Base-by-base conservation (phyloP, 2,888 invertebrate species). In the Dicycla oo region DNA sequence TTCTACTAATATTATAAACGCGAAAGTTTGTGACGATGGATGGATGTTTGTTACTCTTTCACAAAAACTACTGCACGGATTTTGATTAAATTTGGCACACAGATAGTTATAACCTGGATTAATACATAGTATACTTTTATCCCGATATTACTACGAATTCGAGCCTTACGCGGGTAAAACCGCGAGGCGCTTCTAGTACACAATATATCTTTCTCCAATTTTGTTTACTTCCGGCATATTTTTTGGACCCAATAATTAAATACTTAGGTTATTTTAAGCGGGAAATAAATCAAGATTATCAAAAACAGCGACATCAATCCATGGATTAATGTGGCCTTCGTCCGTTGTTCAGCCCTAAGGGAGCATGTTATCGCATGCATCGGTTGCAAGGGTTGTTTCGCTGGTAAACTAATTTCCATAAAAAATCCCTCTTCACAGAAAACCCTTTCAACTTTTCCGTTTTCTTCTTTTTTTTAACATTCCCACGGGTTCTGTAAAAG, bases 221-320 rank as follows among this genome's bases (percentile, higher is more conserved):
- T 49, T 49, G 4, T 49, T 11, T 51, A 40, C 3, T 23, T 26
- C 18, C 34, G 11, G n/a, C 15, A n/a, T 6, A 45, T 45, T 30
- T 38, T 71, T 20, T n/a, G 8, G 6, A 18, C 43, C 15, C 20
- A 69, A 23, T 60, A 20, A 13, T 38, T 34, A 57, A 10, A 1
- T 40, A 60, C 11, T 13, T 13, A 13, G 13, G 13, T 34, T 34
- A 6, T 61, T 74, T 13, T 43, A 26, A 45, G 15, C 15, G 20
- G 23, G 6, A 45, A 75, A 63, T 47, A 45, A 38, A 75, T 53
- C 10, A 53, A 75, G 18, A 53, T 38, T 15, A 45, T 23, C 30
- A 54, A 68, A 76, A 76, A 72, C 34, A 34, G 15, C 1, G 20
- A 26, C 51, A 72, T 75, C 23, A 49, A 73, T 49, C 20, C 2